Base-by-base conservation (phyloP, 2,888 invertebrate species). In the Drosophila prolongata region DNA sequence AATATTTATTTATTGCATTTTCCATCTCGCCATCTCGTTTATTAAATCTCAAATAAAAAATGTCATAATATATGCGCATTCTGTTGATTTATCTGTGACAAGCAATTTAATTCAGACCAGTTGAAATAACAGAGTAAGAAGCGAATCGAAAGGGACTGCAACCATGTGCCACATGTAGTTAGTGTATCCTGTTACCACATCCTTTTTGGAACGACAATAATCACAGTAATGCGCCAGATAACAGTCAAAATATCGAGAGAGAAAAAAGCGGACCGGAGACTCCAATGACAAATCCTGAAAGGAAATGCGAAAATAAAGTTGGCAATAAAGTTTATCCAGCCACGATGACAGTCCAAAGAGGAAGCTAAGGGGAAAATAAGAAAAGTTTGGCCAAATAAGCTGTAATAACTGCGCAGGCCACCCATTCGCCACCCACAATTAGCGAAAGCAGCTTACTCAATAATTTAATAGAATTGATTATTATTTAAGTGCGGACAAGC, bases 391-490 rank as follows among this genome's bases (percentile, higher is more conserved):
- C 59, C 62, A 56, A 58, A 64, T 64, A 64, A 64, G 62, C 62
- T 42, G 53, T 61, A 70, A 61, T 61, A 71, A 71, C 50, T 56
- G 62, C 37, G 13, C 44, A 9, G 34, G 67, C 81, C 75, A 53
- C 84, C 80, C 76, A 66, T 54, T 54, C 58, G 19, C 56, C 65
- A 44, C 86, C 62, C 76, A 76, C 87, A 89, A 85, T 84, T 89
- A 85, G 81, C 77, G 57, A 66, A 77, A 75, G 72, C 58, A 68
- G 75, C 72, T 76, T 78, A 72, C 70, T 80, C 72, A 89, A 89
- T 85, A 85, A 87, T 85, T 85, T 80, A 84, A 85, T 84, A 70
- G 75, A 80, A 87, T 87, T 84, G 81, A 89, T 87, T 89, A 87
- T 84, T 81, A 87, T 80, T 85, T 85, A 84, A 87, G 85, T 84